Conservation (phyloP, 2,113 vertebrate species). For the Dromas ardeola region DNA sequence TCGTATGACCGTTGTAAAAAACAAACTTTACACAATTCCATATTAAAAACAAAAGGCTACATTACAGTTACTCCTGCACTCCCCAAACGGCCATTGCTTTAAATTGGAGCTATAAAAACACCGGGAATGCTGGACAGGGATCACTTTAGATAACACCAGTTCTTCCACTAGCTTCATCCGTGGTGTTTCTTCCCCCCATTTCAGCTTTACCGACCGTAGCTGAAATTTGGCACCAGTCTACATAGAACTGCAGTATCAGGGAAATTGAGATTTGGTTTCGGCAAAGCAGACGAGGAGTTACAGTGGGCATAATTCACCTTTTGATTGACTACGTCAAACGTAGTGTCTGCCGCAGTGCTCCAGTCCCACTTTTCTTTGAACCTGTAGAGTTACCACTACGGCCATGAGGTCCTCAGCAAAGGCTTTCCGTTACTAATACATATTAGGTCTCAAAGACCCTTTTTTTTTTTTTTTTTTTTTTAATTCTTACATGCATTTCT, state of each 20-base stretch:
- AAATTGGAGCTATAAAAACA: neutral
- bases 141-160: neutral
- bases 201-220: neutral
- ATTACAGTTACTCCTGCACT: neutral
- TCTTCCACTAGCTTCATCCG: neutral
- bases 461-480: neutral
- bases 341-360: neutral
- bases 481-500: no score
- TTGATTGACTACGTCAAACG: neutral
- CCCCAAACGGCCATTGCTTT: neutral
- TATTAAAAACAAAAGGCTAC: neutral
- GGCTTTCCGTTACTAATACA: neutral
- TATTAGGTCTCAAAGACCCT: neutral
- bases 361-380: neutral
- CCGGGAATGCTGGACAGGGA: neutral
- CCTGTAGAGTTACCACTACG: no score
- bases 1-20: neutral
- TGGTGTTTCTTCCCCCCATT: neutral
- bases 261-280: neutral
- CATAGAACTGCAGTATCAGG: neutral
- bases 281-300: neutral
- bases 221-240: neutral
- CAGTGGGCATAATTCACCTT: neutral
- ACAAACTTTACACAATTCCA: neutral
- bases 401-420: neutral